These are phyloP conservation scores for Caenorhabditis becei DNA, from an alignment of 2,888 invertebrate species.

Conservation along the genomic window DNA sequence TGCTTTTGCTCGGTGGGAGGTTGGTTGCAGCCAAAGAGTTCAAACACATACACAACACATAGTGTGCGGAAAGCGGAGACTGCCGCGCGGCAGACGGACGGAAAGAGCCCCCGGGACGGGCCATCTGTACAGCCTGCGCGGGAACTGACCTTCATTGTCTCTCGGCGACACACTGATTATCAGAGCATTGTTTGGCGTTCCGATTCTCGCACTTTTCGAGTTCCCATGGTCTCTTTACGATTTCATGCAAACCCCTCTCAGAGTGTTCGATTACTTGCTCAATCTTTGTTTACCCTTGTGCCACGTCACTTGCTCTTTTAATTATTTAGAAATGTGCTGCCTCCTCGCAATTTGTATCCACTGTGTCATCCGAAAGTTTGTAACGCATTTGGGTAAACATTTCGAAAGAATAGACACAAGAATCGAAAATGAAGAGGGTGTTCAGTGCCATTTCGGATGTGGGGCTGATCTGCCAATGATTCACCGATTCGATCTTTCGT, in stretches of 20 bases:
- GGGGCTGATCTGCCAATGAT: no score
- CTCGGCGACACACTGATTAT: not conserved
- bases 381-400: constrained; percentile 37
- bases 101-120: constrained; percentile 7
- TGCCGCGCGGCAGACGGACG: constrained; percentile 19
- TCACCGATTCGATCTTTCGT: no score
- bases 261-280: not conserved
- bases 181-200: constrained; percentile 4
- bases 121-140: constrained; percentile 24
- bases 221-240: not conserved
- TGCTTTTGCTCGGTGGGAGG: constrained; percentile 30
- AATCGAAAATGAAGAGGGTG: not conserved
- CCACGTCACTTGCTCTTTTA: constrained; percentile 13
- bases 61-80: constrained; percentile 14
- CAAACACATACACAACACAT: constrained; percentile 33
- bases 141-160: not conserved
- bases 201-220: not conserved
- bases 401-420: not conserved
- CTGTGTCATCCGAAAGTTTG: not conserved
- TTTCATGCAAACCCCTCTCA: not conserved
- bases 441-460: no score
- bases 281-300: not conserved
- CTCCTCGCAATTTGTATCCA: constrained; percentile 11
- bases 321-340: constrained; percentile 27
- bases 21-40: constrained; percentile 35